Percentiles rank a stretch among this genome's conserved stretches.
These are phyloP conservation scores for Scalopus aquaticus DNA, from an alignment of 2,113 vertebrate genomes.

Conservation along the genomic window DNA sequence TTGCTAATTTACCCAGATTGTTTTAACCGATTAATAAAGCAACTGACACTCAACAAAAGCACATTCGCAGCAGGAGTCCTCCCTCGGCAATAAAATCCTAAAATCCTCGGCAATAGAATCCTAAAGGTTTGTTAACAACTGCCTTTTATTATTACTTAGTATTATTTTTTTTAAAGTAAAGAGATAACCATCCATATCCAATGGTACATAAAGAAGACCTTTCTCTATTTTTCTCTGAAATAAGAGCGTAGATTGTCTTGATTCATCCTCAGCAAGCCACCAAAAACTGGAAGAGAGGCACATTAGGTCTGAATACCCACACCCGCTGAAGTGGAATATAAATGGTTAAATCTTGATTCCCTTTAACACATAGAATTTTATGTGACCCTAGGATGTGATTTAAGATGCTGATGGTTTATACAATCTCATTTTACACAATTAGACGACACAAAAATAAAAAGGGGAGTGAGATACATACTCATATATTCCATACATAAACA, in stretches of 20 bases:
- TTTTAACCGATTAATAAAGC: slow-evolving; percentile 71
- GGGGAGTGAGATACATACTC: neutral
- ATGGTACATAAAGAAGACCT: neutral
- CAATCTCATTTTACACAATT: slow-evolving; percentile 62
- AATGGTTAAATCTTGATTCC: slow-evolving; percentile 68
- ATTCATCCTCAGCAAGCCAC: slow-evolving; percentile 1
- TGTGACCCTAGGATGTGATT: slow-evolving; percentile 68
- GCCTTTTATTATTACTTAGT: slow-evolving; percentile 54
- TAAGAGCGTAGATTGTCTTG: slow-evolving; percentile 19
- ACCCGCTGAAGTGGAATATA: neutral
- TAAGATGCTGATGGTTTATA: slow-evolving; percentile 67
- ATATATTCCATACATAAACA: neutral
- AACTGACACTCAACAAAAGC: slow-evolving; percentile 53
- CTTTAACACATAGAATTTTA: slow-evolving; percentile 65
- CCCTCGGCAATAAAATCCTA: slow-evolving; percentile 14
- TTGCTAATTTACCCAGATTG: slow-evolving; percentile 59
- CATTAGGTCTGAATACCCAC: slow-evolving; percentile 40
- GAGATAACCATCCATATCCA: neutral
- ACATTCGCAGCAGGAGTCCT: slow-evolving; percentile 54
- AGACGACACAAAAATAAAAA: slow-evolving; percentile 12
- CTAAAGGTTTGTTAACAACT: slow-evolving; percentile 47
- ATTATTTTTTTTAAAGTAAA: neutral
- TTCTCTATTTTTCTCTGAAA: slow-evolving; percentile 32
- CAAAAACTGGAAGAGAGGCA: slow-evolving; percentile 35
- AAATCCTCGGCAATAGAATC: no score